These are phyloP conservation scores for Eupeodes latifasciatus DNA, from an alignment of 2,888 invertebrate species.

Conservation along the genomic window DNA sequence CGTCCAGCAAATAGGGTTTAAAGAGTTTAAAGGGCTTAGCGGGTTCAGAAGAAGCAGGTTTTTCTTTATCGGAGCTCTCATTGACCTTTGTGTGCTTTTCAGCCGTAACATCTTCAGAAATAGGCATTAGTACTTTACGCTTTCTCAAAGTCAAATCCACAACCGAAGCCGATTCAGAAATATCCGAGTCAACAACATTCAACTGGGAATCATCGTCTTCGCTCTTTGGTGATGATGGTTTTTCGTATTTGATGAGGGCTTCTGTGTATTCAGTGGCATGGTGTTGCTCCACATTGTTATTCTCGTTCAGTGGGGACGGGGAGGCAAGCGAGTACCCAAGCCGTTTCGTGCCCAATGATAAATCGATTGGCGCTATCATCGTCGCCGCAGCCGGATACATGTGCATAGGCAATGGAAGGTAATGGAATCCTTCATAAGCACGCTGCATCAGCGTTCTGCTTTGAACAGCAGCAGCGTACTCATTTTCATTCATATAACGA, in stretches of 20 bases:
- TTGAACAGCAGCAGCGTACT: conserved; percentile 68
- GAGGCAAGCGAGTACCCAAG: conserved; percentile 54
- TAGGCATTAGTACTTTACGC: conserved; percentile 78
- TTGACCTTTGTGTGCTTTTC: conserved; percentile 80
- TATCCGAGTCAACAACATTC: conserved; percentile 72
- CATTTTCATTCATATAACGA: conserved; percentile 78
- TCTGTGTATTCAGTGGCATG: conserved; percentile 28
- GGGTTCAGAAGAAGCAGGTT: conserved; percentile 71
- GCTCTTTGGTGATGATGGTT: conserved; percentile 56
- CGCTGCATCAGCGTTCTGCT: conserved; percentile 70
- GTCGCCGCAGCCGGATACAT: conserved; percentile 71
- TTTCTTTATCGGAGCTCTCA: conserved; percentile 55
- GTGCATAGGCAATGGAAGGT: conserved; percentile 64
- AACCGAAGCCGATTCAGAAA: conserved; percentile 68
- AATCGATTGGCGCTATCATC: conserved; percentile 81
- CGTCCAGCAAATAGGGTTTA: conserved; percentile 90
- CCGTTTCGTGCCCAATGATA: conserved; percentile 80
- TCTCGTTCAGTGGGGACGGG: conserved; percentile 18
- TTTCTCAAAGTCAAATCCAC: conserved; percentile 82
- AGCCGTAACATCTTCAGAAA: conserved; percentile 62
- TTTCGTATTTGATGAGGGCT: conserved; percentile 43
- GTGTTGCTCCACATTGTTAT: conserved; percentile 44
- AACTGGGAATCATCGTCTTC: conserved; percentile 62
- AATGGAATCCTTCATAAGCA: conserved; percentile 73
- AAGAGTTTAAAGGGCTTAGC: conserved; percentile 89